Conservation (phyloP, 2,797 vertebrate species). For the Eremophila alpestris region DNA sequence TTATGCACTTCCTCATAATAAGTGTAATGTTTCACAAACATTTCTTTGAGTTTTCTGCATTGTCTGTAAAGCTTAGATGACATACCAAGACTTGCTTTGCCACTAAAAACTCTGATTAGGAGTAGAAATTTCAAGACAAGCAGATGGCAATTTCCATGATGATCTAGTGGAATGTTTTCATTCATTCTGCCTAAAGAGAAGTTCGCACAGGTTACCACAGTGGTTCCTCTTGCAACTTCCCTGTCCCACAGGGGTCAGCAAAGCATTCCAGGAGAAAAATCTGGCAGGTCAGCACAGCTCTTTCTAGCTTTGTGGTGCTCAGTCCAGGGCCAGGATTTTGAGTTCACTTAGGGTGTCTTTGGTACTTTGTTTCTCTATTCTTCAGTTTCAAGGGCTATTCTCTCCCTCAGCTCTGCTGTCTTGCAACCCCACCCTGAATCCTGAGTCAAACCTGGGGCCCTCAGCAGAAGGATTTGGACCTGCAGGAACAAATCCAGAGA, state of each 20-base stretch:
- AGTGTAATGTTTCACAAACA: neutral
- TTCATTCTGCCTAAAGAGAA: neutral
- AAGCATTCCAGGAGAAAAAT: neutral
- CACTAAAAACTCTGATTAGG: neutral
- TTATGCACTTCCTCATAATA: neutral
- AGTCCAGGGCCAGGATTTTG: neutral
- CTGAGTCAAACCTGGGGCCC: neutral
- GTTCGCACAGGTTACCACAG: neutral
- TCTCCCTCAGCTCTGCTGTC: neutral
- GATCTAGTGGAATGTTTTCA: neutral
- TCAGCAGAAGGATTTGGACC: neutral
- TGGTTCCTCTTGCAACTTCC: accelerated
- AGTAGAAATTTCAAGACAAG: neutral
- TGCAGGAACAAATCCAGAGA: neutral
- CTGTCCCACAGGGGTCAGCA: accelerated
- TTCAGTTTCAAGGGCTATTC: neutral
- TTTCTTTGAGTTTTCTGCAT: neutral
- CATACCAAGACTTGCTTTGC: neutral
- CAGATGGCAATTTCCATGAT: neutral
- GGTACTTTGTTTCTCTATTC: neutral
- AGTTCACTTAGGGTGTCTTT: neutral
- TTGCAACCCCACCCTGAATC: neutral
- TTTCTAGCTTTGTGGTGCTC: neutral
- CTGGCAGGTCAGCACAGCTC: neutral
- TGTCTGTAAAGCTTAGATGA: neutral